Evolutionary conservation across 2,888 invertebrate species (phyloP).

Genomic region (Drosophila helvetica): DNA sequence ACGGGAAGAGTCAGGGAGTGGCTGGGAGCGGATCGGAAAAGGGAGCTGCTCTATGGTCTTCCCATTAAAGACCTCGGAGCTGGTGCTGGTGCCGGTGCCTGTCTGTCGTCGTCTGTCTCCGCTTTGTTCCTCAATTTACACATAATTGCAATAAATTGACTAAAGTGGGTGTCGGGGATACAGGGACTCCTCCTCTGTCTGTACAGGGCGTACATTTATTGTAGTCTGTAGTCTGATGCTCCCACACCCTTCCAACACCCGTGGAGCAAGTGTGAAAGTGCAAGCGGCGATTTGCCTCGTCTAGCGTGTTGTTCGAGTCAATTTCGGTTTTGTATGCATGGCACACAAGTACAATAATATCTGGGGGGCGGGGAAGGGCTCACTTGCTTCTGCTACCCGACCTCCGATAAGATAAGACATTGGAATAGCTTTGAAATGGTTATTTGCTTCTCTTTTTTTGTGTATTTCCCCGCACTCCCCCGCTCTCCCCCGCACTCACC

Average conservation of each 20-base stretch:
- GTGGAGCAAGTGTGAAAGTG: conserved; percentile 19
- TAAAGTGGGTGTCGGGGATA: conserved; percentile 43
- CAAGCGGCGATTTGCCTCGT: conserved; percentile 15
- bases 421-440: conserved; percentile 17
- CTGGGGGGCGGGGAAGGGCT: conserved; percentile 6
- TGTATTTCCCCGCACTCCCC: no score
- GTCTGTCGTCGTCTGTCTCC: conserved; percentile 49
- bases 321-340: conserved; percentile 30
- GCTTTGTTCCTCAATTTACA: conserved; percentile 77
- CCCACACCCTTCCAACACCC: conserved; percentile 2
- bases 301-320: conserved; percentile 7
- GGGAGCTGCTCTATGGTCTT: conserved; percentile 20
- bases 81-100: not conserved
- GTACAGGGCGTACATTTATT: conserved; percentile 23
- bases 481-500: conserved; percentile 5
- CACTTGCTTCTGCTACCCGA: conserved; percentile 50
- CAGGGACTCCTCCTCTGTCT: no score
- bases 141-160: conserved; percentile 77
- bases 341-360: conserved; percentile 37
- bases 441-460: not conserved
- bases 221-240: conserved; percentile 18
- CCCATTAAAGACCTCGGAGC: conserved; percentile 23
- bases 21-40: conserved; percentile 28
- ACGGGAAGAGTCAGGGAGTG: conserved; percentile 5
- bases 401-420: conserved; percentile 65